phyloP scores from a whole-genome alignment of 1,140 invertebrate species.

The Brachionus rubens region DNA sequence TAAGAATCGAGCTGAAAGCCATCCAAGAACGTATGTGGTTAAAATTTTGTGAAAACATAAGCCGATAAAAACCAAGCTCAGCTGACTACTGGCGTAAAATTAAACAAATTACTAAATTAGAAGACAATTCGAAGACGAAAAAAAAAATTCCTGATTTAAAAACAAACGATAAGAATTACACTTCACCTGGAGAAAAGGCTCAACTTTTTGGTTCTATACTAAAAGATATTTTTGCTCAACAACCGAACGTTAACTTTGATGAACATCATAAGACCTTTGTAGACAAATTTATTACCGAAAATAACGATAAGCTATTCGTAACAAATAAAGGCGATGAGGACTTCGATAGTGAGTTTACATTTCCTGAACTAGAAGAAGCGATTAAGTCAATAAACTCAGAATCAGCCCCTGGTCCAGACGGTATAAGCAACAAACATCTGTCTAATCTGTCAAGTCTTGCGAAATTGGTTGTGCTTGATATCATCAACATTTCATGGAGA shows the following conservation, averaged over 20 bases:
- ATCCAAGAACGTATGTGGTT: neutral
- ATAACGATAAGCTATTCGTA: neutral
- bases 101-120: neutral
- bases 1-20: neutral
- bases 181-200: neutral
- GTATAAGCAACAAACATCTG: neutral
- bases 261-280: neutral
- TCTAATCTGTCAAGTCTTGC: neutral
- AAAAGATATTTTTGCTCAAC: neutral
- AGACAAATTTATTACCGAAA: neutral
- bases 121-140: neutral
- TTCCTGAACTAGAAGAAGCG: neutral
- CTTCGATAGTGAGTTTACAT: neutral
- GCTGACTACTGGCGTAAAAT: neutral
- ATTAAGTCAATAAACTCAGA: neutral
- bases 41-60: slow-evolving; percentile 9
- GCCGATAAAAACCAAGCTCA: neutral
- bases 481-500: neutral
- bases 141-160: neutral
- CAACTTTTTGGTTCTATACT: neutral
- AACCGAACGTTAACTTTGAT: neutral
- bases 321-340: neutral
- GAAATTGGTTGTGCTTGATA: neutral
- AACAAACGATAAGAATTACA: neutral
- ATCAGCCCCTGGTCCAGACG: neutral